Conservation (phyloP, 2,888 invertebrate genomes). For the Synergus japonicus region DNA sequence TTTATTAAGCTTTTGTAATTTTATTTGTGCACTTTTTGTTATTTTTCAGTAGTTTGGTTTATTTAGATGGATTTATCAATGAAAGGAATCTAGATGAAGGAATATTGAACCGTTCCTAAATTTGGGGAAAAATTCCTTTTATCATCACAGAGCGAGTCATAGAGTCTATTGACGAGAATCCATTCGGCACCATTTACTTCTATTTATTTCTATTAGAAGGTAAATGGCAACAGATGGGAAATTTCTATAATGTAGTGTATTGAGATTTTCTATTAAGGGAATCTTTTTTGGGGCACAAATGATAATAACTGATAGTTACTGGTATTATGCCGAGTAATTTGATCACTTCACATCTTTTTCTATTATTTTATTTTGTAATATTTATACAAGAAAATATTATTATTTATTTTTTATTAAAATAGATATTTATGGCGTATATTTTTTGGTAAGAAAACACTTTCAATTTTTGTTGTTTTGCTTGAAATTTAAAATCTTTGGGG, state of each 20-base stretch:
- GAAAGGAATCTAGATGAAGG: background rate
- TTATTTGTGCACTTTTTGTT: background rate
- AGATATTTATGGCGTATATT: too few species aligned
- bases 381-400: too few species aligned
- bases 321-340: background rate
- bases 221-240: slow-evolving; percentile 11
- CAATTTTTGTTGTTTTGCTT: too few species aligned
- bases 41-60: background rate
- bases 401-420: too few species aligned
- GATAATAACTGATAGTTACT: background rate
- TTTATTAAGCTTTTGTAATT: too few species aligned
- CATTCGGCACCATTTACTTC: slow-evolving; percentile 12
- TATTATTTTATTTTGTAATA: background rate
- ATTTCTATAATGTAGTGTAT: slow-evolving; percentile 1
- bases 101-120: background rate
- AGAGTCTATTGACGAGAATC: background rate
- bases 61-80: background rate
- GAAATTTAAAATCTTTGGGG: too few species aligned
- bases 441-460: too few species aligned
- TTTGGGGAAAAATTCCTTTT: background rate
- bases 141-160: too few species aligned
- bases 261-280: slow-evolving; percentile 9
- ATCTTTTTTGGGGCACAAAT: background rate
- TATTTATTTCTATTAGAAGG: slow-evolving; percentile 10
- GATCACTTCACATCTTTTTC: background rate